phyloP scores from a whole-genome alignment of 2,113 vertebrate species.

The Prietella phreatophila region DNA sequence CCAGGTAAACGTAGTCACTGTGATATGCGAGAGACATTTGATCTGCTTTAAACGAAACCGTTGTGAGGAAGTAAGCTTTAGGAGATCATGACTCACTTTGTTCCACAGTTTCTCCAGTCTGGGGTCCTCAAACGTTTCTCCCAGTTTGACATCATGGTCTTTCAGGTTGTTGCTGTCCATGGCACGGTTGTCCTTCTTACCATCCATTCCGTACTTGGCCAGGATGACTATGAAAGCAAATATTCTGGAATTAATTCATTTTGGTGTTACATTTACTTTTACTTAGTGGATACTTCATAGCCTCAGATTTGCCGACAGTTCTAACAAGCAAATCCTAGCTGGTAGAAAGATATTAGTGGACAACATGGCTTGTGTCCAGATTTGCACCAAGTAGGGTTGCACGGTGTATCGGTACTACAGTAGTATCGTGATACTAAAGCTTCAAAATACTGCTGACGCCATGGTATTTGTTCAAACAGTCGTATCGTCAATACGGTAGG shows the following conservation, averaged over 20 bases:
- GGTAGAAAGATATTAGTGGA: background rate
- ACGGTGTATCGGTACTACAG: too few relatives aligned
- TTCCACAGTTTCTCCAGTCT: slow-evolving; percentile 94
- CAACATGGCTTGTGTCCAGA: background rate
- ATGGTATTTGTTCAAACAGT: too few relatives aligned
- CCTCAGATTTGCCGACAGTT: too few relatives aligned
- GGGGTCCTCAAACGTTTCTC: slow-evolving; percentile 84
- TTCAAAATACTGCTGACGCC: too few relatives aligned
- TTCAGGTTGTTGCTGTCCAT: slow-evolving; percentile 80
- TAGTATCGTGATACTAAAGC: too few relatives aligned
- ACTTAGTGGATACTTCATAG: background rate
- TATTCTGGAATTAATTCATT: background rate
- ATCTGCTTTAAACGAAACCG: background rate
- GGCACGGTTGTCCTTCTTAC: slow-evolving; percentile 79
- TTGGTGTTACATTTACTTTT: background rate
- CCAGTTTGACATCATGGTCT: slow-evolving; percentile 72
- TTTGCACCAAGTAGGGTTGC: background rate
- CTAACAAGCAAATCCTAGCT: background rate
- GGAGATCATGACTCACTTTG: slow-evolving; percentile 74
- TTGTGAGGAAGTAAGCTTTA: background rate
- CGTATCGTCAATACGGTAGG: too few relatives aligned
- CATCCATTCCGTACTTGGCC: slow-evolving; percentile 91
- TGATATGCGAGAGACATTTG: background rate
- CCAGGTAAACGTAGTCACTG: too few relatives aligned
- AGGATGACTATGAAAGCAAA: slow-evolving; percentile 79